Conservation (phyloP, 2,888 invertebrate species). For the Meloe dianella region DNA sequence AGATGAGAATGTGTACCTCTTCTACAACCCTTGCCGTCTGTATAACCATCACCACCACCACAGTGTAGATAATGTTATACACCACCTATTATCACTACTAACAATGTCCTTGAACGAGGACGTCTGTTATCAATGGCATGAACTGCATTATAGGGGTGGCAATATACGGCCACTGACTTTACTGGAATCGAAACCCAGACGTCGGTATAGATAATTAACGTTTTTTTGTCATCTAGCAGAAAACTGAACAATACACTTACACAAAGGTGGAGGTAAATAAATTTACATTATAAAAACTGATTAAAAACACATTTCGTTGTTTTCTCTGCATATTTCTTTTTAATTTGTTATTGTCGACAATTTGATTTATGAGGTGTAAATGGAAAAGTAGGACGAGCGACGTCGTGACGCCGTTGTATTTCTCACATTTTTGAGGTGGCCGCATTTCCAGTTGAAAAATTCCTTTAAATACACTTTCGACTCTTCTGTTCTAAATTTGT, state of each 20-base stretch:
- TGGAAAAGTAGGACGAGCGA: conserved; percentile 10
- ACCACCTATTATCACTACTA: too few relatives aligned
- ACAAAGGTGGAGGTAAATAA: too few relatives aligned
- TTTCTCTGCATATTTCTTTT: too few relatives aligned
- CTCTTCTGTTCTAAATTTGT: background rate
- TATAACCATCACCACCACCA: conserved; percentile 38
- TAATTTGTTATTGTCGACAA: background rate
- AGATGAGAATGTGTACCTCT: conserved; percentile 17
- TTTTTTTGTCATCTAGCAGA: background rate
- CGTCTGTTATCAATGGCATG: conserved; percentile 39
- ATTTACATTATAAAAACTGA: background rate
- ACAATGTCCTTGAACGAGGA: conserved; percentile 49
- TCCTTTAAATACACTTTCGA: background rate
- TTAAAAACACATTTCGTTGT: too few relatives aligned
- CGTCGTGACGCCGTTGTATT: conserved; percentile 14
- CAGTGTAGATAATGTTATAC: too few relatives aligned
- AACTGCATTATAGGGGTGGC: background rate
- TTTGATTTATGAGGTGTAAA: conserved; percentile 8
- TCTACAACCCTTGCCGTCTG: conserved; percentile 25
- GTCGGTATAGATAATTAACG: background rate
- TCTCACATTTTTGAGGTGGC: conserved; percentile 5
- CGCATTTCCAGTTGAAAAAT: conserved; percentile 1
- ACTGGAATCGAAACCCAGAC: background rate
- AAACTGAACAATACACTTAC: too few relatives aligned
- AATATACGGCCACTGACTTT: background rate